Conservation (phyloP, 2,797 vertebrate species). For the Decapterus maruadsi region DNA sequence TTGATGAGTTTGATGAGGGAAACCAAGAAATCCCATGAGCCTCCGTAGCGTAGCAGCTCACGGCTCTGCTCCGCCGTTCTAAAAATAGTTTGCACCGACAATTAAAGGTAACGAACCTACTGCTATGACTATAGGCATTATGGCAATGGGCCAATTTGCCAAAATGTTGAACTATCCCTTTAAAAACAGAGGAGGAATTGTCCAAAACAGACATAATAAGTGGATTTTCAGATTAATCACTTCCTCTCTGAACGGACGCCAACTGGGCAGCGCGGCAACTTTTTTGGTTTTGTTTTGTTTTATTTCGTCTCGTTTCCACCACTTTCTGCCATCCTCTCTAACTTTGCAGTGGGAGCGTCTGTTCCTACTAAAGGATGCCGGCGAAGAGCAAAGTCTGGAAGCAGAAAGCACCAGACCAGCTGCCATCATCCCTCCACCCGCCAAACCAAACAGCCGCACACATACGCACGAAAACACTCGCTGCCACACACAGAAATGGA, state of each 20-base stretch:
- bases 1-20: too few species aligned
- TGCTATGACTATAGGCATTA: too few species aligned
- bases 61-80: too few species aligned
- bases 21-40: too few species aligned
- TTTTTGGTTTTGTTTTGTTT: neutral
- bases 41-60: too few species aligned
- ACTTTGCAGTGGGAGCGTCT: conserved; percentile 11
- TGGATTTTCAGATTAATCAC: conserved; percentile 18
- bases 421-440: conserved; percentile 61
- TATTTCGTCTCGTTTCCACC: too few species aligned
- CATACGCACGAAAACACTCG: conserved; percentile 60
- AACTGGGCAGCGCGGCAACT: conserved; percentile 8
- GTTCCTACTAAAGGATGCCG: conserved; percentile 17
- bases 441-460: conserved; percentile 81
- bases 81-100: too few species aligned
- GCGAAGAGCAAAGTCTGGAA: conserved; percentile 41
- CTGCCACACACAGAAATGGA: conserved; percentile 73
- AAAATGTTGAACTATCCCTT: too few species aligned
- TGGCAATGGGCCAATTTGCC: too few species aligned
- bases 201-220: neutral
- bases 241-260: neutral
- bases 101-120: too few species aligned
- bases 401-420: conserved; percentile 61
- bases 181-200: neutral
- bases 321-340: conserved; percentile 17